Evolutionary conservation across 2,113 vertebrate species (phyloP), one percentile per base, ranked within the genome.

Genomic region (Hydrolagus affinis): DNA sequence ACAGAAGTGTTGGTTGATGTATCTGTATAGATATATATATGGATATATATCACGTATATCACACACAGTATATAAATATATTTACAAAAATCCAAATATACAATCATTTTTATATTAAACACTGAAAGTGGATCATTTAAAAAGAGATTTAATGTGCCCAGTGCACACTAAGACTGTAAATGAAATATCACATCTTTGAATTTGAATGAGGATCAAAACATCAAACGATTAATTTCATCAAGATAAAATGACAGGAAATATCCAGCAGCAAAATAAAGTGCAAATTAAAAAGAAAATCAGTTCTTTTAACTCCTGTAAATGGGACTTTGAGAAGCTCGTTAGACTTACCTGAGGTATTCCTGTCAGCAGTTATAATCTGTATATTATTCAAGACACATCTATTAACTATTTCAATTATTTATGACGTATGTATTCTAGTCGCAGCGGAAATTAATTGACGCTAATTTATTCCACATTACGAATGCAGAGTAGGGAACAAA

Each of bases 361-460:
- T 80, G 21, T 23, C 75, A 19, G 25, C 14, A 30, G 19, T 23
- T 30, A 28, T 80, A 8, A 15, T 3, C 44, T 15, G 23, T 15
- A 80, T 62, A 62, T 80, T 25, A 80, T 64, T 64, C 17, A 62
- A 62, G 28, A 11, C 23, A 80, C 15, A n/a, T n/a, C 25, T 2
- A 64, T 80, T 80, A 62, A 23, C 23, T 44, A 80, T 30, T 80
- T 80, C 23, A 25, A 80, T 80, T 62, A 64, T 80, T 62, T 62
- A 28, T 15, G 14, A 64, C 12, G 60, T 6, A 64, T 23, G 14
- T 60, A 64, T 62, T 17, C 2, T 64, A 28, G 15, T 62, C 17
- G 28, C 71, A 73, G 66, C 21, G 17, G 8, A 69, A 21, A 14
- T 73, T 73, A 73, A 73, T 30, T 11, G 17, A 11, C 4, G 28